Evolutionary conservation across 2,797 vertebrate genomes (phyloP).

Genomic region (Meriones psammophilus): DNA sequence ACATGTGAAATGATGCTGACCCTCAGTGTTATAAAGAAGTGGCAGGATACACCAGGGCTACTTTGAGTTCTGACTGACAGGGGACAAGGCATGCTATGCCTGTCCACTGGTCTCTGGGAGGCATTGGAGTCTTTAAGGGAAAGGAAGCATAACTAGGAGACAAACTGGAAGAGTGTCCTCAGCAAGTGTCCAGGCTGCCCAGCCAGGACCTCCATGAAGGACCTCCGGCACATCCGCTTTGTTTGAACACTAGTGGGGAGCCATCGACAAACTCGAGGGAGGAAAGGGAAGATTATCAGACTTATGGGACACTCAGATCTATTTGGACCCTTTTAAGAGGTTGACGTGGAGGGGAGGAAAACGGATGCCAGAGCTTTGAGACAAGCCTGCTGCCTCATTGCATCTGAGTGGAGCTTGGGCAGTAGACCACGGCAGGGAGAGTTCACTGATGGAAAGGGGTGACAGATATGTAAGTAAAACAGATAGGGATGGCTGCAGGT

Average conservation of each 20-base stretch:
- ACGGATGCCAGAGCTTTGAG: neutral
- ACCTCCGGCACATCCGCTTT: neutral
- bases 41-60: too few relatives aligned
- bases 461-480: neutral
- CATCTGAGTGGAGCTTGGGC: neutral
- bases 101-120: neutral
- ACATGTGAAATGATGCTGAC: neutral
- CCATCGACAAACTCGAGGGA: neutral
- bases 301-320: neutral
- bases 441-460: neutral
- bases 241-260: neutral
- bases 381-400: neutral
- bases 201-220: neutral
- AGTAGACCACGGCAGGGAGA: accelerated
- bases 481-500: neutral
- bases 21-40: neutral
- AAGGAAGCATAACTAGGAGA: neutral
- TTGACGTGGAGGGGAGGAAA: neutral
- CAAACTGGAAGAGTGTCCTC: neutral
- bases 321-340: neutral
- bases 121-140: neutral
- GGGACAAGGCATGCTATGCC: neutral
- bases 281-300: neutral
- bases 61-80: neutral
- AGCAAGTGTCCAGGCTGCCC: too few relatives aligned